Conservation (phyloP, 2,888 invertebrate genomes). For the Amphipoea lucens region DNA sequence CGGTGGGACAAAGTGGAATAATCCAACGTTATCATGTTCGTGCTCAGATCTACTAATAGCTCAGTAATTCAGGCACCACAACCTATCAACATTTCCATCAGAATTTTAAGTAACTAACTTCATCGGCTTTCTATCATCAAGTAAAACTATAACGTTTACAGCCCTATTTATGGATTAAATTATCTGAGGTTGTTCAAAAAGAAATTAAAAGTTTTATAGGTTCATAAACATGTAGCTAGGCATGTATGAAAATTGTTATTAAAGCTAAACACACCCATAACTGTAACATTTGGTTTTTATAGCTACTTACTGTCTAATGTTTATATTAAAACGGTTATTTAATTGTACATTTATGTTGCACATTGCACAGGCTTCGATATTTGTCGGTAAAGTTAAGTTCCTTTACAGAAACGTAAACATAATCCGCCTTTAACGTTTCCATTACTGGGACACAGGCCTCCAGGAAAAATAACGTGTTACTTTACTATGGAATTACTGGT, state of each 20-base stretch:
- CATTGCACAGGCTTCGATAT: background rate
- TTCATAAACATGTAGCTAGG: conserved; percentile 22
- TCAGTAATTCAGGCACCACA: background rate
- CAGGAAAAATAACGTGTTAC: background rate
- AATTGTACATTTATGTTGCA: background rate
- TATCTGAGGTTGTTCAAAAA: conserved; percentile 18
- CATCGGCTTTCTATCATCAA: conserved; percentile 9
- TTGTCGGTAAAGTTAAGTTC: background rate
- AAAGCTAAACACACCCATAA: conserved; percentile 12
- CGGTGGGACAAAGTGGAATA: too few relatives aligned
- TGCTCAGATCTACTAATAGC: background rate
- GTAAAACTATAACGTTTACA: conserved; percentile 1
- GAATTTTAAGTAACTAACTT: conserved; percentile 1
- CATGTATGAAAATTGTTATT: conserved; percentile 29
- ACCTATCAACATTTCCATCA: conserved; percentile 2
- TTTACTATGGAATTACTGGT: background rate
- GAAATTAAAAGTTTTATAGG: conserved; percentile 17
- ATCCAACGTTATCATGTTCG: background rate
- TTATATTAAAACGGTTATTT: conserved; percentile 12
- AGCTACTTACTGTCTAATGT: conserved; percentile 12
- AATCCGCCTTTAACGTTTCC: background rate
- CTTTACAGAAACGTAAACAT: background rate
- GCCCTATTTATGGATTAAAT: background rate
- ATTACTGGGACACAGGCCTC: background rate
- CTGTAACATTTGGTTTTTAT: conserved; percentile 20